Evolutionary conservation across 2,888 invertebrate genomes (phyloP), one percentile per base, ranked within the genome.

Genomic region (Polyploca ridens): DNA sequence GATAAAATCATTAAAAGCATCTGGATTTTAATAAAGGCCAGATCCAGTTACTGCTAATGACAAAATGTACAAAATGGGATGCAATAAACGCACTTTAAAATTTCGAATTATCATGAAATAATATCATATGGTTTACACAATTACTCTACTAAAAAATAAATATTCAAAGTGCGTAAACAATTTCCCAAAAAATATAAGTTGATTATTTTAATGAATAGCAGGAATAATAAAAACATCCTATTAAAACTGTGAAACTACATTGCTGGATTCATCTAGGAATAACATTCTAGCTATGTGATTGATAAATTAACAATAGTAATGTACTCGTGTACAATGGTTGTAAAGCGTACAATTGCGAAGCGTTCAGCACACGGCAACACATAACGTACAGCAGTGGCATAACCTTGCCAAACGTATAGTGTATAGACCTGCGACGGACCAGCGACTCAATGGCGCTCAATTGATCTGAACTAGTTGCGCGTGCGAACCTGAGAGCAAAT

Each of bases 391-490:
- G 80, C 81, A 46, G n/a, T 46, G 46, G n/a, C 46, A 87, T 89
- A 88, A 91, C 92, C 93, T 93, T 92, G 92, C 82, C 83, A 73
- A 84, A 81, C 75, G 78, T 80, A 75, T 77, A 78, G 81, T 84
- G 81, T 85, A 82, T 84, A 85, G 85, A 84, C 54, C 87, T 85
- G 80, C 78, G 76, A 87, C 90, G 90, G 90, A 88, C 83, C 83
- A 84, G 81, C 77, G 78, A 82, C 90, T 92, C 88, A 91, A 91
- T 91, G 89, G 84, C 89, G 81, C 78, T 90, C 93, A 93, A 93
- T 93, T 93, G 93, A 87, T 85, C 84, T 84, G 88, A 90, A 87
- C 90, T 91, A 91, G 89, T 89, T 90, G 87, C 82, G 87, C 87
- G 86, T 89, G 90, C 90, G 88, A 91, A 90, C 87, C 89, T 88